Conservation (phyloP, 2,797 vertebrate genomes). For the Myotis vivesi region DNA sequence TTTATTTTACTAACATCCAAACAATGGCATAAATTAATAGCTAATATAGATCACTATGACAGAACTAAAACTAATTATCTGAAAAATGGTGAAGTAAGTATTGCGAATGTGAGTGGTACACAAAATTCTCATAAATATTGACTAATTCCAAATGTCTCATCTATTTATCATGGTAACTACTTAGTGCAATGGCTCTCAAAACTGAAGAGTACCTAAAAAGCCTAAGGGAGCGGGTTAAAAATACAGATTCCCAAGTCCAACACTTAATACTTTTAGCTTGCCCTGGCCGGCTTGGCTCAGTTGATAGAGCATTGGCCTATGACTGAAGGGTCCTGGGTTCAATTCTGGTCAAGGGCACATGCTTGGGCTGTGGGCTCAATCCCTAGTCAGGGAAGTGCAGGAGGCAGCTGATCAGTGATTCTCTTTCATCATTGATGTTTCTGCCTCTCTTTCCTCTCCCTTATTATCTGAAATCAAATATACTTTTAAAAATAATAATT, state of each 20-base stretch:
- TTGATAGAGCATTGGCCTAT: too few species aligned
- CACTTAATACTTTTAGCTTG: background rate
- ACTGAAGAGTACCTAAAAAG: background rate
- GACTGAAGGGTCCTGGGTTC: too few species aligned
- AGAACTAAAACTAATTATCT: constrained; percentile 62
- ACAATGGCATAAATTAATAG: constrained; percentile 53
- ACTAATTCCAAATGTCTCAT: constrained; percentile 33
- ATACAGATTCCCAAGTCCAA: background rate
- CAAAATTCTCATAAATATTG: constrained; percentile 28
- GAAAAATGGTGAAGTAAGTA: constrained; percentile 47
- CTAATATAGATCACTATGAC: constrained; percentile 31
- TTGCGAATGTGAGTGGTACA: background rate
- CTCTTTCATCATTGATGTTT: too few species aligned
- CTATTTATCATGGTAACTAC: background rate
- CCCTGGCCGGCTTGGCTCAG: too few species aligned
- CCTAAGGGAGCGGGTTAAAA: background rate
- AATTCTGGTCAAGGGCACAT: too few species aligned
- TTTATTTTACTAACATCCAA: constrained; percentile 48
- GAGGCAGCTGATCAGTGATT: too few species aligned
- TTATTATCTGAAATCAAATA: too few species aligned
- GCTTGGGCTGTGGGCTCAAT: too few species aligned
- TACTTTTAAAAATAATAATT: background rate
- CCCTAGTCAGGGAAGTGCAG: too few species aligned
- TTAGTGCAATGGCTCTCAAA: background rate
- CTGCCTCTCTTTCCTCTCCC: too few species aligned